phyloP scores from a whole-genome alignment of 2,113 vertebrate species.

The Catharus fuscescens region DNA sequence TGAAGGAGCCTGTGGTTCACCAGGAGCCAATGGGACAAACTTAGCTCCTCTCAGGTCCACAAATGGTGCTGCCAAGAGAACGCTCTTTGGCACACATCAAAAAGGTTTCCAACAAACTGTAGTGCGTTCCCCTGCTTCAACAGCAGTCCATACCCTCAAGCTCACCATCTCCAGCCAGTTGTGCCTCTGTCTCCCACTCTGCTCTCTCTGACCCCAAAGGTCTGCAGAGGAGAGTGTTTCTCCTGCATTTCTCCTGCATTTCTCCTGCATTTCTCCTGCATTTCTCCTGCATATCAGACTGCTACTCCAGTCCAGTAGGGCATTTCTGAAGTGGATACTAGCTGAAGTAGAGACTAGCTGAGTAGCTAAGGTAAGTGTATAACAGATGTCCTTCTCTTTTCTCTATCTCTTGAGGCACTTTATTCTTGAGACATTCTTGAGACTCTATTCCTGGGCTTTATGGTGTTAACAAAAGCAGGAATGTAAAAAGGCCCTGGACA shows the following conservation, averaged over 20 bases:
- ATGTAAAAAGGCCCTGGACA: background rate
- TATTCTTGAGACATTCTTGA: background rate
- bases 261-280: too few relatives aligned
- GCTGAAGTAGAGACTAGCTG: background rate
- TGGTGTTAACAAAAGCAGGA: background rate
- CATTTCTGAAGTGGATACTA: background rate
- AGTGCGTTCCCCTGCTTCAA: fast-evolving
- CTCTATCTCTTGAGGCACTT: background rate
- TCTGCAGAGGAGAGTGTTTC: background rate
- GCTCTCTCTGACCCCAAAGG: background rate
- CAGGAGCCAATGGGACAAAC: background rate
- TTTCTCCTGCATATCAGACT: too few relatives aligned
- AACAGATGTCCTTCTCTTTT: background rate
- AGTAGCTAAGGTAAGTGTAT: background rate
- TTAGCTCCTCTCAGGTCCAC: background rate
- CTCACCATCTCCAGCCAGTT: background rate
- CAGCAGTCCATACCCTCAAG: background rate
- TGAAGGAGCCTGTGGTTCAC: background rate
- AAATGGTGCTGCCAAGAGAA: background rate
- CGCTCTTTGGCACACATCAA: background rate
- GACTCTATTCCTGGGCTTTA: background rate
- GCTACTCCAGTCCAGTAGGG: background rate
- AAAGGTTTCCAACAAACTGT: background rate
- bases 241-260: background rate
- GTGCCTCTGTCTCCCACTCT: background rate